phyloP scores from a whole-genome alignment of 2,113 vertebrate genomes.

The Engystomops pustulosus region DNA sequence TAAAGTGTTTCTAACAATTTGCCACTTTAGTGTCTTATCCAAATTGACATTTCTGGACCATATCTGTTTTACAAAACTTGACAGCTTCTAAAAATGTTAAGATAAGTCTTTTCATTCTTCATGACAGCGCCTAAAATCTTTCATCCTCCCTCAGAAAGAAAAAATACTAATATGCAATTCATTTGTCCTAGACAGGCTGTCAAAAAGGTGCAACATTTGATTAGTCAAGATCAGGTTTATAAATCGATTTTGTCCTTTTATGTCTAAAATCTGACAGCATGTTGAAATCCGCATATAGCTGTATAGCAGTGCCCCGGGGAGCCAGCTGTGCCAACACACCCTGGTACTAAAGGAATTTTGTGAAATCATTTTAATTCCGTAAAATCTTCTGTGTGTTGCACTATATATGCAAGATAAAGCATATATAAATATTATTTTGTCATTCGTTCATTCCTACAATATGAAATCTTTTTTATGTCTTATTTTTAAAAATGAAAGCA shows the following conservation, averaged over 20 bases:
- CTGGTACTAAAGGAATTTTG: background rate
- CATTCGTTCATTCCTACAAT: too few relatives aligned
- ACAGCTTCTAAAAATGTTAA: conserved; percentile 71
- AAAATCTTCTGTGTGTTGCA: background rate
- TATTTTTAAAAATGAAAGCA: too few relatives aligned
- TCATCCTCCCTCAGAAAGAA: conserved; percentile 6
- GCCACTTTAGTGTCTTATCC: conserved; percentile 58
- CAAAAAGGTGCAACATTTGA: conserved; percentile 64
- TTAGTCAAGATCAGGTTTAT: conserved; percentile 70
- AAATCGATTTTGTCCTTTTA: conserved; percentile 68
- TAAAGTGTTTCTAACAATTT: conserved; percentile 49
- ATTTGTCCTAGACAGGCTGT: conserved; percentile 67
- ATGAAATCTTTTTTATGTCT: too few relatives aligned
- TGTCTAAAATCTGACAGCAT: conserved; percentile 67
- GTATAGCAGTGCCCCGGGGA: conserved; percentile 62
- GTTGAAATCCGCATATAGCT: conserved; percentile 66
- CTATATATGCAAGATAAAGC: too few relatives aligned
- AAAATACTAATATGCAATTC: conserved; percentile 54
- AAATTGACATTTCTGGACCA: conserved; percentile 63
- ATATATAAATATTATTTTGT: too few relatives aligned
- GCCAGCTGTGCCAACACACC: conserved; percentile 5
- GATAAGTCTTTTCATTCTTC: conserved; percentile 70
- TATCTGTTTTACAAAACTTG: conserved; percentile 70
- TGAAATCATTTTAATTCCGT: background rate
- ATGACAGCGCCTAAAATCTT: conserved; percentile 64